Evolutionary conservation across 2,888 invertebrate species (phyloP).

Genomic region (Diabrotica balteata): DNA sequence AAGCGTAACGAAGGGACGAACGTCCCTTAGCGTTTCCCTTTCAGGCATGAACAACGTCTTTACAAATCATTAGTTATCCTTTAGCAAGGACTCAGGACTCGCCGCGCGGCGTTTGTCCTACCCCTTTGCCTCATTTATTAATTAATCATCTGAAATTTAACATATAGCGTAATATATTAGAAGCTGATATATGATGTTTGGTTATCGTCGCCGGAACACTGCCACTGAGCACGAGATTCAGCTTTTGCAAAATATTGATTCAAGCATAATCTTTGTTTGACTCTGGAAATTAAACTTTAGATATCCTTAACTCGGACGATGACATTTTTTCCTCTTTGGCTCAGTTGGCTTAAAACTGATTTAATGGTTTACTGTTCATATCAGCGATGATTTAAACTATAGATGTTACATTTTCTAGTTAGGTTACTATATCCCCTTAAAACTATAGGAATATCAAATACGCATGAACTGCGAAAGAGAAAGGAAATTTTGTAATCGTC

Average conservation of each 20-base stretch:
- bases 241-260: constrained; percentile 9
- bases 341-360: too few species aligned
- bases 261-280: constrained; percentile 3
- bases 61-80: constrained; percentile 61
- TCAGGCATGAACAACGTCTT: constrained; percentile 56
- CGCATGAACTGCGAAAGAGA: too few species aligned
- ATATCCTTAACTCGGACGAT: too few species aligned
- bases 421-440: too few species aligned
- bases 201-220: constrained; percentile 28
- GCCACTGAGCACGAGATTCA: neutral
- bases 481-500: too few species aligned
- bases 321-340: too few species aligned
- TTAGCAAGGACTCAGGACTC: constrained; percentile 46
- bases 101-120: constrained; percentile 36
- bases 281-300: neutral
- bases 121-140: constrained; percentile 48
- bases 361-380: too few species aligned
- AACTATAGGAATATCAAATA: too few species aligned
- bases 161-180: constrained; percentile 49
- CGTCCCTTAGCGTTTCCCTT: constrained; percentile 46
- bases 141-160: constrained; percentile 56
- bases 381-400: too few species aligned
- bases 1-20: constrained; percentile 42
- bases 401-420: too few species aligned
- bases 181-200: constrained; percentile 42